Evolutionary conservation across 2,113 vertebrate genomes (phyloP).

Genomic region (Nycticebus coucang): DNA sequence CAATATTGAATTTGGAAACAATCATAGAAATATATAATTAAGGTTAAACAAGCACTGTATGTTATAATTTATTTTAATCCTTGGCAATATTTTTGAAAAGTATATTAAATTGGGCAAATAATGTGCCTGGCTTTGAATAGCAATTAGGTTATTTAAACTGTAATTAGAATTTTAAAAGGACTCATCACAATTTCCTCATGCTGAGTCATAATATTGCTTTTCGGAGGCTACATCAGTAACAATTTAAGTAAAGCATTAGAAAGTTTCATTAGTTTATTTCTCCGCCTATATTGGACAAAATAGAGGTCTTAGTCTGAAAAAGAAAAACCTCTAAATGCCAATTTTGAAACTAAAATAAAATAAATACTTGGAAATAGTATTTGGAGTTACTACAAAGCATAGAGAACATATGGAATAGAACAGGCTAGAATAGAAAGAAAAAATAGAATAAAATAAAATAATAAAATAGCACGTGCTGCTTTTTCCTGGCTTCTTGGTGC

Average conservation of each 20-base stretch:
- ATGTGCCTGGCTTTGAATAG: constrained; percentile 65
- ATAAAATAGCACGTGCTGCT: neutral
- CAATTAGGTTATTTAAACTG: constrained; percentile 65
- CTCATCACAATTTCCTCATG: constrained; percentile 51
- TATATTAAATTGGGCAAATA: constrained; percentile 48
- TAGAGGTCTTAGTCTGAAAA: neutral
- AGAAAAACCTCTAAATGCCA: constrained; percentile 25
- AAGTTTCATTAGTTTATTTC: constrained; percentile 40
- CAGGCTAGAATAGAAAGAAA: neutral
- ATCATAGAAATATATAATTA: constrained; percentile 60
- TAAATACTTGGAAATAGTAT: constrained; percentile 9
- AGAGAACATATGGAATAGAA: neutral
- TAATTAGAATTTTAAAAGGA: constrained; percentile 67
- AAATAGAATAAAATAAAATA: no score
- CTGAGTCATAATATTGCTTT: constrained; percentile 60
- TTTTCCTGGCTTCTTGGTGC: neutral
- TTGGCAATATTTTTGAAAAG: constrained; percentile 57
- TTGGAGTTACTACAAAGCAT: neutral
- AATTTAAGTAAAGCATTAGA: constrained; percentile 51
- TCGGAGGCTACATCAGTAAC: constrained; percentile 50
- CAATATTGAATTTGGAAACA: constrained; percentile 57
- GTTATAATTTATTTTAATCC: constrained; percentile 70
- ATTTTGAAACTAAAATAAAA: constrained; percentile 9
- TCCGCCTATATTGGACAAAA: constrained; percentile 9
- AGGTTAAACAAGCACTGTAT: constrained; percentile 43